Evolutionary conservation across 2,113 vertebrate species (phyloP), one percentile per base, ranked within the genome.

Genomic region (Sceloporus undulatus): DNA sequence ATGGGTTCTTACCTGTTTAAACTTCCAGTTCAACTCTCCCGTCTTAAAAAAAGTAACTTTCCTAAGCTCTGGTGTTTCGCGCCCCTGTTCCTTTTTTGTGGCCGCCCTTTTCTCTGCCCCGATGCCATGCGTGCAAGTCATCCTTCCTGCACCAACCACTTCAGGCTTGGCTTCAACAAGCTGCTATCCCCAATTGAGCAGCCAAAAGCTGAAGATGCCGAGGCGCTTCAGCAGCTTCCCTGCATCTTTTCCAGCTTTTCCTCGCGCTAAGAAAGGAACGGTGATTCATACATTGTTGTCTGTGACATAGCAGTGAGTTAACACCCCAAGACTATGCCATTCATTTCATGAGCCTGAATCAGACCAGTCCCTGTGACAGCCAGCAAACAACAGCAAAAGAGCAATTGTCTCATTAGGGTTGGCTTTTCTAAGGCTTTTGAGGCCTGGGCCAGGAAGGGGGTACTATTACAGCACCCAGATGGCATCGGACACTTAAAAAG

Each of bases 261-360:
- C 54, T 2, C 0, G 38, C 8, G 79, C 86, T 87, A 82, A 87
- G 86, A 87, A 87, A 52, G 29, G 79, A 82, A 27, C 56, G 5
- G 79, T 65, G 40, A 82, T 87, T 82, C 79, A 76, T 48, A n/a
- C 54, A 74, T 16, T 34, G 70, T 75, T 25, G 38, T 34, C 68
- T 1, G 27, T 2, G 0, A 66, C 86, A 87, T 87, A 87, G 86
- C 86, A 66, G 59, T 59, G 9, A 82, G 59, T 87, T 87, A 87
- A 52, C 86, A 87, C 86, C 86, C 78, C 2, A 1, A 9, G 38
- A 21, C 13, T 8, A 66, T 82, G 19, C 79, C 52, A 0, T 66
- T 34, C 71, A 27, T 29, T 59, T 82, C 40, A 82, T 82, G 82
- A 87, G 79, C 14, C 29, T 62, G 82, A 82, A 88, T 82, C 79